Percentiles rank a stretch among this genome's conserved stretches.
These are phyloP conservation scores for Megamerina dolium DNA, from an alignment of 2,888 invertebrate genomes.

Conservation along the genomic window DNA sequence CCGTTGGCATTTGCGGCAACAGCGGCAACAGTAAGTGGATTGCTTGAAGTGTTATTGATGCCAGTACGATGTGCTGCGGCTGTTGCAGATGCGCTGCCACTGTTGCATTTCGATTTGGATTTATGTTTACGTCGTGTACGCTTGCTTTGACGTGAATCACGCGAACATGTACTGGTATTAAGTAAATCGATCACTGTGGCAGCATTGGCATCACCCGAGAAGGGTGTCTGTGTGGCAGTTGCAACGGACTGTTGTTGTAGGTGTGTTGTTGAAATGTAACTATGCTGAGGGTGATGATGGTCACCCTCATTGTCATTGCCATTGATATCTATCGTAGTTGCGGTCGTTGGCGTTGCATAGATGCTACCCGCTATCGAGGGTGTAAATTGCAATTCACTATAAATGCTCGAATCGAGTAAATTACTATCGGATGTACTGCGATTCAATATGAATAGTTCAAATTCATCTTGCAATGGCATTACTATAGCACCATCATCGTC, in stretches of 20 bases:
- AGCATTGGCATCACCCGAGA: not conserved
- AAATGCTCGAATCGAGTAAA: conserved; percentile 41
- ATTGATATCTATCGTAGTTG: conserved; percentile 4
- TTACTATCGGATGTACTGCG: conserved; percentile 42
- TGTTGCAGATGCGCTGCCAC: conserved; percentile 17
- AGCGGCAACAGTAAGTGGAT: no score
- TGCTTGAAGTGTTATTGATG: no score
- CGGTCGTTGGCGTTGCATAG: conserved; percentile 7
- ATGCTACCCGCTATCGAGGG: conserved; percentile 18
- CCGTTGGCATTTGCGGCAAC: no score
- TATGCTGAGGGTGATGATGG: not conserved
- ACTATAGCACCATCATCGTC: conserved; percentile 13
- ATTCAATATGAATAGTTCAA: conserved; percentile 38
- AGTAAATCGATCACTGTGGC: conserved; percentile 24
- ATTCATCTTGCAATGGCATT: conserved; percentile 23
- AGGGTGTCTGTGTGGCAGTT: conserved; percentile 1
- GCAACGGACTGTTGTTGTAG: not conserved
- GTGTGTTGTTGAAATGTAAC: no score
- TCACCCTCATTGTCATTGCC: not conserved
- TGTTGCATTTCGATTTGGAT: conserved; percentile 29
- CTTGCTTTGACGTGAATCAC: conserved; percentile 35
- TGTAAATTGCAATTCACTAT: conserved; percentile 38
- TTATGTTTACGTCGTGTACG: conserved; percentile 40
- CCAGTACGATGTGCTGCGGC: conserved; percentile 16
- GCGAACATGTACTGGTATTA: conserved; percentile 36